Evolutionary conservation across 2,113 vertebrate genomes (phyloP).

Genomic region (Carettochelys insculpta): DNA sequence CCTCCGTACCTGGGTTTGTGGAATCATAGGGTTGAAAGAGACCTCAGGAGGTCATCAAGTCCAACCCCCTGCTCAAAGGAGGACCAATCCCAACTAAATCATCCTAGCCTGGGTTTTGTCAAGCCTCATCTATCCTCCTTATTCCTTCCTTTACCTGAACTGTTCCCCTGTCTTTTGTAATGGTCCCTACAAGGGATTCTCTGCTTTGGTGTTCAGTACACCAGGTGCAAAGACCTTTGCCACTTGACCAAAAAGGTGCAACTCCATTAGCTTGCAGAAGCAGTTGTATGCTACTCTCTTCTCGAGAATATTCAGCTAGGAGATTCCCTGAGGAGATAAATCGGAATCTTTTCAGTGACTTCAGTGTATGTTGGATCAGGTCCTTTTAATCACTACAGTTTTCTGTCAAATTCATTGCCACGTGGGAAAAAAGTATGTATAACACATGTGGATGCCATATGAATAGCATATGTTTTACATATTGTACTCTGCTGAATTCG

Average conservation of each 20-base stretch:
- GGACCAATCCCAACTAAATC: too few species aligned
- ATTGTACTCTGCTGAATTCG: conserved; percentile 23
- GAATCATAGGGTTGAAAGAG: too few species aligned
- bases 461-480: conserved; percentile 62
- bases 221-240: neutral
- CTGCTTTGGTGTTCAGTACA: too few species aligned
- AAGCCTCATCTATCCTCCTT: neutral
- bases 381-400: neutral
- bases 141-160: neutral
- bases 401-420: conserved; percentile 59
- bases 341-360: neutral
- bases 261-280: neutral
- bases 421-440: conserved; percentile 56
- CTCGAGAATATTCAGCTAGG: neutral
- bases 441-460: conserved; percentile 40
- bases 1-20: neutral
- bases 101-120: too few species aligned
- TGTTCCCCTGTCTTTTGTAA: neutral
- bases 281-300: too few species aligned
- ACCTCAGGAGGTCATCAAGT: too few species aligned
- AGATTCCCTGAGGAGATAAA: neutral
- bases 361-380: conserved; percentile 22
- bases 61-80: too few species aligned
- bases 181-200: too few species aligned
- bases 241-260: neutral